Percentiles rank a stretch among this genome's conserved stretches.
Conservation (phyloP, 2,888 invertebrate species). For the Carcina quercana region DNA sequence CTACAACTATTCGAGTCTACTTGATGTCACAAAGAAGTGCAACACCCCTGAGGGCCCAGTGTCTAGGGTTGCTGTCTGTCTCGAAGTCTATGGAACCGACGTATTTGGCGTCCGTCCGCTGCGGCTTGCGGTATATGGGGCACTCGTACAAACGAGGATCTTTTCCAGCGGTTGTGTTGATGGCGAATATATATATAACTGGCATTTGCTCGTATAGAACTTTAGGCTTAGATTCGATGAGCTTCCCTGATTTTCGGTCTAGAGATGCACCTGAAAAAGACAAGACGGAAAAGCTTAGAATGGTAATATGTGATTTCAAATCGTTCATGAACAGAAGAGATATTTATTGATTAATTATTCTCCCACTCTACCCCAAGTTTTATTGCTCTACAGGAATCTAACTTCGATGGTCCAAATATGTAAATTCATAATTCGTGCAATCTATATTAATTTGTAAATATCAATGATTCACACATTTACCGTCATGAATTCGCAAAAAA, state of each 20-base stretch:
- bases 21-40: constrained; percentile 97
- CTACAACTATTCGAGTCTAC: constrained; percentile 73
- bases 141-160: constrained; percentile 95
- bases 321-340: too few relatives aligned
- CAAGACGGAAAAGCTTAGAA: too few relatives aligned
- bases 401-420: too few relatives aligned
- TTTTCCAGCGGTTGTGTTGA: constrained; percentile 94
- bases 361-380: too few relatives aligned
- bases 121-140: constrained; percentile 96
- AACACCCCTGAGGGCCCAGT: constrained; percentile 97
- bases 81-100: constrained; percentile 96
- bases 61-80: constrained; percentile 92
- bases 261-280: constrained; percentile 80
- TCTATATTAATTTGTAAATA: too few relatives aligned
- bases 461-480: too few relatives aligned
- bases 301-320: too few relatives aligned
- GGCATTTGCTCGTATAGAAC: constrained; percentile 97
- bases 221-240: constrained; percentile 95
- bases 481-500: too few relatives aligned
- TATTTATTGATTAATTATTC: too few relatives aligned
- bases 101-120: constrained; percentile 95
- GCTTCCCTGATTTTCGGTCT: constrained; percentile 89
- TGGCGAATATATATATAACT: constrained; percentile 96
- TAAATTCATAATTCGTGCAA: too few relatives aligned
- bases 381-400: too few relatives aligned